phyloP scores from a whole-genome alignment of 1,140 invertebrate species.

The Linepithema humile region DNA sequence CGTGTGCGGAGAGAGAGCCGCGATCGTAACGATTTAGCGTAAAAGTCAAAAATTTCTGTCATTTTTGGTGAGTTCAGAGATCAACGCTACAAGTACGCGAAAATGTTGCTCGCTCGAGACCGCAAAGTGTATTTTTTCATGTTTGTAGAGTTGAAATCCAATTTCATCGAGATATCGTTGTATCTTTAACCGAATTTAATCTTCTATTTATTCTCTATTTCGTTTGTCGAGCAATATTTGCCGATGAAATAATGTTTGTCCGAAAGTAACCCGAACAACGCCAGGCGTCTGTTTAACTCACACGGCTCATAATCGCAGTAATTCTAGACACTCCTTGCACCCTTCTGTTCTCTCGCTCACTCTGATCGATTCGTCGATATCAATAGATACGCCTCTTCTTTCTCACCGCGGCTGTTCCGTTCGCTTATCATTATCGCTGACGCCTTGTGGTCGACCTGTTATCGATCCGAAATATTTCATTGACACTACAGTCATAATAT shows the following conservation, averaged over 20 bases:
- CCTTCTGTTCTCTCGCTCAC: background rate
- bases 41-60: background rate
- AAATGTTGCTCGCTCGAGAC: background rate
- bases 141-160: background rate
- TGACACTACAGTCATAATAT: background rate
- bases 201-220: background rate
- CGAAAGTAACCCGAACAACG: conserved; percentile 7
- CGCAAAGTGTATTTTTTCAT: background rate
- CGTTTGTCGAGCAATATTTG: background rate
- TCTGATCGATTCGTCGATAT: conserved; percentile 36
- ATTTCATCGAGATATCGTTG: background rate
- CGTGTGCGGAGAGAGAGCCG: conserved; percentile 15
- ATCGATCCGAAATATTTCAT: background rate
- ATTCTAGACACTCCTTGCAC: conserved; percentile 9
- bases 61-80: background rate
- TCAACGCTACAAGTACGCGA: background rate
- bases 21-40: background rate
- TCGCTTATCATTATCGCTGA: background rate
- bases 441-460: conserved; percentile 7
- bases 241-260: no score
- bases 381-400: conserved; percentile 11
- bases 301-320: conserved; percentile 45
- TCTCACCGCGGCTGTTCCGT: background rate
- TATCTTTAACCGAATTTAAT: background rate
- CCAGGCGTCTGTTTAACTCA: conserved; percentile 58